phyloP scores from a whole-genome alignment of 2,797 vertebrate species.

The Pipistrellus nathusii region DNA sequence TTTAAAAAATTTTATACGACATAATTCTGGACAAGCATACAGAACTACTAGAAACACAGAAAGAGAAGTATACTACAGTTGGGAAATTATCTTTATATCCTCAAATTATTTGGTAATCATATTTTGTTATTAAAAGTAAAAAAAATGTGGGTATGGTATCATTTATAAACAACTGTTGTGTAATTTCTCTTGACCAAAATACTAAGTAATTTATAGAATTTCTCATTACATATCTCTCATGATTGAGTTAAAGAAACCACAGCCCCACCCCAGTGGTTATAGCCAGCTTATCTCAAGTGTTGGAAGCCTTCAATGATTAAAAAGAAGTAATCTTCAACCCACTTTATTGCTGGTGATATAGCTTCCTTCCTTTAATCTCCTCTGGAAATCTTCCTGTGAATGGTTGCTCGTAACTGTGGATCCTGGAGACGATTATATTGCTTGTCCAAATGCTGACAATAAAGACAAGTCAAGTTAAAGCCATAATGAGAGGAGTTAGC shows the following conservation, averaged over 20 bases:
- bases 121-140: not conserved
- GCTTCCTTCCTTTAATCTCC: conserved; percentile 80
- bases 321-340: conserved; percentile 41
- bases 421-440: conserved; percentile 84
- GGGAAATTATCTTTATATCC: not conserved
- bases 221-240: not conserved
- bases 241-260: not conserved
- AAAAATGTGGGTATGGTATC: not conserved
- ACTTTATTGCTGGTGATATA: conserved; percentile 83
- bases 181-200: conserved; percentile 9
- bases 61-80: not conserved
- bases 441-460: conserved; percentile 80
- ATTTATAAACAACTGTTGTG: not conserved
- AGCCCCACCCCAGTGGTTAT: not conserved
- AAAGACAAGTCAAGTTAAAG: conserved; percentile 84
- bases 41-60: not conserved
- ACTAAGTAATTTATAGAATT: conserved; percentile 23
- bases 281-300: not conserved
- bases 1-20: conserved; percentile 1
- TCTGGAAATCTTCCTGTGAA: conserved; percentile 80
- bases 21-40: not conserved
- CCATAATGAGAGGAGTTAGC: not conserved
- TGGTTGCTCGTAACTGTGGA: conserved; percentile 80
- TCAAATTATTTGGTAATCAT: not conserved
- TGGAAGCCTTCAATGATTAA: not conserved